Base-by-base conservation (phyloP, 2,113 vertebrate genomes). In the Engraulis encrasicolus region DNA sequence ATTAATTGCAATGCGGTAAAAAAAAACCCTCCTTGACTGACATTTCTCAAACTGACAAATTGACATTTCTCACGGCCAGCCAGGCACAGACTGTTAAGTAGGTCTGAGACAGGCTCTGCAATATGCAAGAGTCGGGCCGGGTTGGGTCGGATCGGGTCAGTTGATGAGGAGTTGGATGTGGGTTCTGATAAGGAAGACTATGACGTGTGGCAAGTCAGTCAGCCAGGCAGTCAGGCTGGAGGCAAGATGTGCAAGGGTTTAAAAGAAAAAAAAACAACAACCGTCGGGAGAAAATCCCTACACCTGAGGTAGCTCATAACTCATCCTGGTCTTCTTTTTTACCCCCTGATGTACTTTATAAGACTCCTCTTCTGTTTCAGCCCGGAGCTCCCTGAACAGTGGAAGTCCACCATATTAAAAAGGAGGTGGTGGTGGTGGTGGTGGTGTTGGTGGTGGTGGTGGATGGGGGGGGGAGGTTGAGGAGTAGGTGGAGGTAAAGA, bases 371-470 rank as follows among this genome's bases (percentile, higher is more conserved):
- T 74, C 66, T 17, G 4, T 74, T 17, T 74, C 58, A 31, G 58
- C 14, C 27, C 31, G n/a, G 1, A 1, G 31, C 23, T 34, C 14
- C 27, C 27, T n/a, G n/a, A 17, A 14, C 27, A 74, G 27, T 18
- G 66, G 34, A 74, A 74, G 66, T 74, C 66, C 66, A 34, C 66
- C 66, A 34, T 74, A 74, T 74, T 31, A 74, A 74, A 74, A 34
- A 27, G 54, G 54, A 31, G 2, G 27, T 27, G 3, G 12, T 1
- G 27, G 11, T 23, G 23, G 23, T 27, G 14, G 40, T 5, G 40
- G 40, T 5, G 40, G 40, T 5, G 40, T 3, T 5, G 40, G 40
- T 5, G 23, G 58, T 27, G 50, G 6, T 17, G 58, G 80, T 54
- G 2, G 37, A 81, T 49, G 34, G 37, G 40, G 40, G n/a, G 5